A percentile compares a stretch with the other conserved stretches of the same genome.
Conservation (phyloP, 2,888 invertebrate genomes). For the Vannuccia rotundouncinata region DNA sequence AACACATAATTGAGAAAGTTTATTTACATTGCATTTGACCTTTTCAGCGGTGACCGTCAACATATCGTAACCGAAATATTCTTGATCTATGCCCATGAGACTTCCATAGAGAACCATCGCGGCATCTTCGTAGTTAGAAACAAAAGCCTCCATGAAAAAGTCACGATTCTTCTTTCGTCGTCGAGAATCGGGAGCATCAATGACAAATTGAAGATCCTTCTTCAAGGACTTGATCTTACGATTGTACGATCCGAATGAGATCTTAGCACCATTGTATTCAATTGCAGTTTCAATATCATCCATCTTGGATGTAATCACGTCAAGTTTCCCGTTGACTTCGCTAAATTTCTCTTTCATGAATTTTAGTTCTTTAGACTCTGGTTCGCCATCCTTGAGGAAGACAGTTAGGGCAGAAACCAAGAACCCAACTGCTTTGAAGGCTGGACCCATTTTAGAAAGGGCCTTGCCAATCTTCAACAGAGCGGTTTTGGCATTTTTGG, state of each 20-base stretch:
- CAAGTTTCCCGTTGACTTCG: background rate
- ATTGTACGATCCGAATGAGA: background rate
- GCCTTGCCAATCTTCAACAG: background rate
- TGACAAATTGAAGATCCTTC: background rate
- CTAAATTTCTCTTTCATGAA: slow-evolving; percentile 1
- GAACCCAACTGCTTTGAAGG: slow-evolving; percentile 4
- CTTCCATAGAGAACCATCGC: slow-evolving; percentile 13
- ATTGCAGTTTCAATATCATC: background rate
- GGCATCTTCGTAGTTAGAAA: background rate
- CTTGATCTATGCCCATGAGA: background rate
- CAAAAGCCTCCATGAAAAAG: background rate
- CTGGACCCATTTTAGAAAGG: background rate
- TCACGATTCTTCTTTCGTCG: background rate
- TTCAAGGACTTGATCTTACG: background rate
- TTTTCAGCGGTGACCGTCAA: background rate
- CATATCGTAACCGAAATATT: slow-evolving; percentile 9
- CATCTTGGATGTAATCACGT: background rate
- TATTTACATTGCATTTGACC: background rate
- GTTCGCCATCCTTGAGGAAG: slow-evolving; percentile 5
- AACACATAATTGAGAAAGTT: background rate
- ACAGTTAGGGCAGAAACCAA: background rate
- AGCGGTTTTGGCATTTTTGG: background rate
- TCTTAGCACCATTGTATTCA: slow-evolving; percentile 1
- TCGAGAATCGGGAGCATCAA: background rate
- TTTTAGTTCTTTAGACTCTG: background rate